Evolutionary conservation across 2,113 vertebrate genomes (phyloP).

Genomic region (Protomyctophum bolini): DNA sequence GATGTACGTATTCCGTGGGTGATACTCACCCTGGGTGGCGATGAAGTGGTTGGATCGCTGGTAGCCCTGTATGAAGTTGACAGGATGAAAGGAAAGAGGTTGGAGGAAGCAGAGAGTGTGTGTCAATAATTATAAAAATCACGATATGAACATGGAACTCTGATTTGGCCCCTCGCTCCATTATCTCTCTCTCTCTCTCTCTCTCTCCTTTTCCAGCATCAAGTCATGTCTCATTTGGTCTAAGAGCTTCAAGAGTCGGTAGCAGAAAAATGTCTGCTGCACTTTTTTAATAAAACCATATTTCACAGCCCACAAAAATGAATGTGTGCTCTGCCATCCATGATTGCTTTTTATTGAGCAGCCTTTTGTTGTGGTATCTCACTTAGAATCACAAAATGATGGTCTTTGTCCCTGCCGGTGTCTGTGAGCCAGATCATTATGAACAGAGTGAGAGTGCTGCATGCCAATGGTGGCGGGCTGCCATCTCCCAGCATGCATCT

Average conservation of each 20-base stretch:
- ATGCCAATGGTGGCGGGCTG: conserved; percentile 37
- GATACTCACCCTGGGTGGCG: conserved; percentile 92
- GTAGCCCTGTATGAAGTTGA: conserved; percentile 86
- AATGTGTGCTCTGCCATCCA: conserved; percentile 1
- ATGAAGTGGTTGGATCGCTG: conserved; percentile 98
- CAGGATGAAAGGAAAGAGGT: neutral
- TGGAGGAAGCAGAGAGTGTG: conserved; percentile 2
- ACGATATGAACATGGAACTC: conserved; percentile 35
- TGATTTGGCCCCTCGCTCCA: conserved; percentile 39
- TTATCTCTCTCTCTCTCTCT: conserved; percentile 20
- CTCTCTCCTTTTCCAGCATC: conserved; percentile 38
- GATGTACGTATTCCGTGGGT: neutral
- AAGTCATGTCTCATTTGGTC: conserved; percentile 51
- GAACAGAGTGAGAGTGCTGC: conserved; percentile 17
- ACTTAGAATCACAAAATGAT: conserved; percentile 43
- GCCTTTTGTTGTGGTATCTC: neutral
- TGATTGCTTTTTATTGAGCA: neutral
- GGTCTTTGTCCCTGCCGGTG: conserved; percentile 6
- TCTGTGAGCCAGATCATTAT: conserved; percentile 44
- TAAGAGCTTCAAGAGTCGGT: conserved; percentile 14
- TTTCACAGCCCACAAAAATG: conserved; percentile 7
- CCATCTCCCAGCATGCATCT: conserved; percentile 45
- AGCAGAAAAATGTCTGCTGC: conserved; percentile 24
- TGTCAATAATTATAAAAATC: conserved; percentile 46
- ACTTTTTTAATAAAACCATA: conserved; percentile 3